Conservation (phyloP, 1,140 invertebrate genomes). For the Drosophila sturtevanti region DNA sequence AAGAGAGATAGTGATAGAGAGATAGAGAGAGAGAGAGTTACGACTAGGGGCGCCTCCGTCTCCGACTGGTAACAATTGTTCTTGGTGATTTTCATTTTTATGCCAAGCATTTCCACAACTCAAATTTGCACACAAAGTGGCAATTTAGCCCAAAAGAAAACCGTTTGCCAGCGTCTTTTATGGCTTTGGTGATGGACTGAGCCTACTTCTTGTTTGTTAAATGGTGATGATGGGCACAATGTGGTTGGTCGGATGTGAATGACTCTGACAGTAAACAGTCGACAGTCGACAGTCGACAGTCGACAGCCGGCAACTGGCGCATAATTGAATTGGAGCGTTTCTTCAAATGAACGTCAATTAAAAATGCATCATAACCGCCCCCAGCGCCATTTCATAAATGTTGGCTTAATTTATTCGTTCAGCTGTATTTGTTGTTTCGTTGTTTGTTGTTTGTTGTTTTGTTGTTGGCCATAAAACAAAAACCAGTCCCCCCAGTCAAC, state of each 20-base stretch:
- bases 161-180: constrained; percentile 75
- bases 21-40: background rate
- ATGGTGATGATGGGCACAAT: background rate
- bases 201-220: background rate
- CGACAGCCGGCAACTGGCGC: constrained; percentile 27
- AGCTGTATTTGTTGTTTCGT: constrained; percentile 21
- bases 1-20: too few relatives aligned
- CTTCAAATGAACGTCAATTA: constrained; percentile 80
- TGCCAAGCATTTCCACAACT: constrained; percentile 72
- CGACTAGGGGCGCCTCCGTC: background rate
- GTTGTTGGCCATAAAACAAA: constrained; percentile 46
- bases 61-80: constrained; percentile 52
- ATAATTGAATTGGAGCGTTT: constrained; percentile 80
- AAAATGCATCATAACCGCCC: constrained; percentile 80
- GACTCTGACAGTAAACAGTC: background rate
- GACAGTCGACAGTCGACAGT: constrained; percentile 9
- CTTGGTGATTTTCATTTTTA: constrained; percentile 60
- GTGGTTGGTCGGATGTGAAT: background rate
- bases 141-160: constrained; percentile 76
- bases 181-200: constrained; percentile 48
- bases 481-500: constrained; percentile 37
- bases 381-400: constrained; percentile 77
- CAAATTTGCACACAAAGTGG: constrained; percentile 80
- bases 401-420: constrained; percentile 69
- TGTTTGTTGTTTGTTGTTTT: too few relatives aligned